A percentile compares a stretch with the other conserved stretches of the same genome.
Evolutionary conservation across 1,140 invertebrate genomes (phyloP).

Genomic region (Pogonomyrmex californicus): DNA sequence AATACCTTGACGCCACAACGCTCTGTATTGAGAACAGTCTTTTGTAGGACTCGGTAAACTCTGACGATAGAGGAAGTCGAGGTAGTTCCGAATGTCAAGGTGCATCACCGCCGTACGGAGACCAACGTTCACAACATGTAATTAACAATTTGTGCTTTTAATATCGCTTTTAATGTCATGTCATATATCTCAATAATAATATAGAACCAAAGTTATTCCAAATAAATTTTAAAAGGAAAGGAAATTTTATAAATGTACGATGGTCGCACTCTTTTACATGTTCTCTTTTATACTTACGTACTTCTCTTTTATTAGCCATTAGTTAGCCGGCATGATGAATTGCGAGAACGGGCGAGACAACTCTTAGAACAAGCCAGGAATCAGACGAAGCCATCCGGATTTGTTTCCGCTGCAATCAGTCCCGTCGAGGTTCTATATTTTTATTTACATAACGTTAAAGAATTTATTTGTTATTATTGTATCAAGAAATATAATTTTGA

Average conservation of each 20-base stretch:
- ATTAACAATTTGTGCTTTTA: constrained; percentile 71
- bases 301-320: constrained; percentile 88
- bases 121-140: constrained; percentile 84
- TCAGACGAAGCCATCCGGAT: constrained; percentile 88
- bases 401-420: constrained; percentile 83
- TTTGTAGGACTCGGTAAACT: constrained; percentile 75
- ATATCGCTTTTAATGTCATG: constrained; percentile 18
- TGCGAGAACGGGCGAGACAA: constrained; percentile 96
- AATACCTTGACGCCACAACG: background rate
- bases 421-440: constrained; percentile 85
- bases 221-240: background rate
- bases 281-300: too few relatives aligned
- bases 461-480: background rate
- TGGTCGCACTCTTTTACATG: background rate
- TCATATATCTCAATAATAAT: background rate
- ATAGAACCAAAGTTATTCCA: background rate
- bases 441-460: constrained; percentile 21
- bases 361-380: constrained; percentile 95
- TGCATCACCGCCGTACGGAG: constrained; percentile 81
- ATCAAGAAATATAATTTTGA: constrained; percentile 7
- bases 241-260: background rate
- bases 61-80: constrained; percentile 81
- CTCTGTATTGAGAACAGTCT: constrained; percentile 10
- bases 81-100: constrained; percentile 82
- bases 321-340: constrained; percentile 93